These are phyloP conservation scores for Macrotis lagotis DNA, from an alignment of 2,113 vertebrate genomes.

Conservation along the genomic window DNA sequence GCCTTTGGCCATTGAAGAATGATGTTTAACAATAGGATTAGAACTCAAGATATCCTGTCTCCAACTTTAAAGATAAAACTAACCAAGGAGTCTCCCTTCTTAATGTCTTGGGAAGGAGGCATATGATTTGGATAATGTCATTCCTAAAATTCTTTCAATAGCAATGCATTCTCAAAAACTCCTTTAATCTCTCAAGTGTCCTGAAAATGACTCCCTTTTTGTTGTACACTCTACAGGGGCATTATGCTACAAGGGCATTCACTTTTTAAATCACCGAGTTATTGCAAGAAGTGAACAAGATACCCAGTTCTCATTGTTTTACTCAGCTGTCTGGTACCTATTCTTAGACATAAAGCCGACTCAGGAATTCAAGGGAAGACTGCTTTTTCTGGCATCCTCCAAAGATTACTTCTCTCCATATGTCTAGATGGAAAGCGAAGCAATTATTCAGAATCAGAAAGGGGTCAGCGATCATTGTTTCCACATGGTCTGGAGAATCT, in stretches of 20 bases:
- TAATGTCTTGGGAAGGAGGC: background rate
- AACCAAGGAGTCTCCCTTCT: conserved; percentile 13
- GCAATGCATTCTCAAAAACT: conserved; percentile 62
- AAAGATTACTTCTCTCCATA: conserved; percentile 66
- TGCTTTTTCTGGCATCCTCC: conserved; percentile 65
- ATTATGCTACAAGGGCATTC: conserved; percentile 36
- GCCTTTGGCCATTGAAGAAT: conserved; percentile 53
- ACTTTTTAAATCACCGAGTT: conserved; percentile 46
- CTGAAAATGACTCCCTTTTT: conserved; percentile 46
- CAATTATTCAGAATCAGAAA: conserved; percentile 68
- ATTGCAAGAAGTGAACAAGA: conserved; percentile 42
- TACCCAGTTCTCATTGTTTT: background rate
- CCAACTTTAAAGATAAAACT: conserved; percentile 12
- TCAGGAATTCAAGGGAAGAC: conserved; percentile 72
- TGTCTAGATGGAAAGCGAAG: conserved; percentile 67
- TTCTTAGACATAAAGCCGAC: conserved; percentile 57
- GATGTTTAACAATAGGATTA: conserved; percentile 18
- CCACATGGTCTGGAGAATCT: conserved; percentile 30
- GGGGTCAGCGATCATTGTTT: conserved; percentile 54
- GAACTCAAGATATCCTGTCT: conserved; percentile 45
- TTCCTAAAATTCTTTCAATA: conserved; percentile 58
- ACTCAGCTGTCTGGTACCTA: conserved; percentile 54
- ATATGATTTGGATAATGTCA: conserved; percentile 42
- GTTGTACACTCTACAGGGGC: background rate
- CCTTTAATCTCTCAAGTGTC: conserved; percentile 58